phyloP scores from a whole-genome alignment of 2,797 vertebrate genomes.

The Poeciliopsis presidionis region DNA sequence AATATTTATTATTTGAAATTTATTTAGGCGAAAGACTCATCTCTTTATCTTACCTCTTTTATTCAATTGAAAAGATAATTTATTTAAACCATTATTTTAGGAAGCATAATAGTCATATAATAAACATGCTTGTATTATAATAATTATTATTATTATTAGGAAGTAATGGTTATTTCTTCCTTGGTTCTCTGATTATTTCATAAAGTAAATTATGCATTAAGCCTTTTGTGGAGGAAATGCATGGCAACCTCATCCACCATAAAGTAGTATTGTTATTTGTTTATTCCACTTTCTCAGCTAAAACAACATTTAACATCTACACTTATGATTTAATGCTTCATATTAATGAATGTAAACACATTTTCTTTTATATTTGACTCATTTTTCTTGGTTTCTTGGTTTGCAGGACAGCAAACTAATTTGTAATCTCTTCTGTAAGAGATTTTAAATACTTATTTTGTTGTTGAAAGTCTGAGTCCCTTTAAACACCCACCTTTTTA shows the following conservation, averaged over 20 bases:
- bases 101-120: neutral
- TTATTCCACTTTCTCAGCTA: neutral
- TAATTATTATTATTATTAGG: neutral
- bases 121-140: neutral
- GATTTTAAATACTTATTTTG: neutral
- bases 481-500: too few species aligned
- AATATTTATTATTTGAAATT: neutral
- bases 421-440: neutral
- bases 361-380: neutral
- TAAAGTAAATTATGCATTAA: neutral
- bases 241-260: neutral
- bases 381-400: neutral
- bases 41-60: neutral
- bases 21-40: neutral
- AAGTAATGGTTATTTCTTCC: neutral
- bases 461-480: neutral
- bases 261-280: neutral
- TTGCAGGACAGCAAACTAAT: neutral
- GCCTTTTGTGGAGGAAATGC: neutral
- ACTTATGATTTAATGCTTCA: neutral
- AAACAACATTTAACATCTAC: neutral
- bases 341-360: neutral
- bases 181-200: neutral
- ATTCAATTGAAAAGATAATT: neutral
- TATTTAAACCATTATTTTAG: neutral